phyloP scores from a whole-genome alignment of 2,888 invertebrate species.

The Griposia aprilina region DNA sequence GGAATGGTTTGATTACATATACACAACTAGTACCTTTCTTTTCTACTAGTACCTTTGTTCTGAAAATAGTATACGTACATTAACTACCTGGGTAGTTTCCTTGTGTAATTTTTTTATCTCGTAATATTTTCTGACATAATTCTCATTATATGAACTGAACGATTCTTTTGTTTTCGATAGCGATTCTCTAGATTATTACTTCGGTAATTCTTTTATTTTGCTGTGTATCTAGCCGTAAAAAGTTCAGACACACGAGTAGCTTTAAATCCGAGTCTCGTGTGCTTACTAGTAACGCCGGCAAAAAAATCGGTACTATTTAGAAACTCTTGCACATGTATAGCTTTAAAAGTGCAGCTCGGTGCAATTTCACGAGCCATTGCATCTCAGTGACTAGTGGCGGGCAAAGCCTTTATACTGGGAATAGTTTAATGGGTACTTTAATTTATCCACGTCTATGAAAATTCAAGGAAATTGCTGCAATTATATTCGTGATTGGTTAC shows the following conservation, averaged over 20 bases:
- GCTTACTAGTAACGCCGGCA: neutral
- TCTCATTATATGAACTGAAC: neutral
- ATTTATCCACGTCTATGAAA: neutral
- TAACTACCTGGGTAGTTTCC: neutral
- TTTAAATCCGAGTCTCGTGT: neutral
- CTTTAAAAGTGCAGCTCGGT: conserved; percentile 63
- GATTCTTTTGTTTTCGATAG: neutral
- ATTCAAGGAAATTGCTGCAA: neutral
- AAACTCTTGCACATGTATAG: conserved; percentile 30
- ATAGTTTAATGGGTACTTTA: conserved; percentile 20
- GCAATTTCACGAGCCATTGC: conserved; percentile 72
- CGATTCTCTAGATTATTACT: neutral
- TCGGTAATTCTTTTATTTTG: neutral
- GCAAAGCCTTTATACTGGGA: conserved; percentile 33
- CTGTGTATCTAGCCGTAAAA: neutral
- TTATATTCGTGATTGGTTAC: neutral
- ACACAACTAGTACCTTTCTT: neutral
- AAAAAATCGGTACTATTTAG: conserved; percentile 12
- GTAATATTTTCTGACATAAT: no score
- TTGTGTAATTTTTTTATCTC: neutral
- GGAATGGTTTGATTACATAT: neutral
- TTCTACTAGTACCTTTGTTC: neutral
- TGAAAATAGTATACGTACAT: neutral
- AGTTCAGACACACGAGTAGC: neutral
- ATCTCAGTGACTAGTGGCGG: conserved; percentile 61